Evolutionary conservation across 2,888 invertebrate genomes (phyloP).

Genomic region (Epicampocera succincta): DNA sequence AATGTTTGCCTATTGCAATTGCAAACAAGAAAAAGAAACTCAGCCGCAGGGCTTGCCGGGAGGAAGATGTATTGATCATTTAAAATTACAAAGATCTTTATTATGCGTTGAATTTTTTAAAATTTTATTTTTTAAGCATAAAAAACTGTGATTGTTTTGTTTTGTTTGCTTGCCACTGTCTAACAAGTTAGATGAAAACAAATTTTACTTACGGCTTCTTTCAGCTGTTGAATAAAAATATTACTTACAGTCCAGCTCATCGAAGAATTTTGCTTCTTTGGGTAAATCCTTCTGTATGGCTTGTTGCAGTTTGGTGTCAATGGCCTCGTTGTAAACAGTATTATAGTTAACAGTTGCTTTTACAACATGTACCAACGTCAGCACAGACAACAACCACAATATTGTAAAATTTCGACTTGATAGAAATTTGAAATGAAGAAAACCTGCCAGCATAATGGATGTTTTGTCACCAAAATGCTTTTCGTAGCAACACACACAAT

Average conservation of each 20-base stretch:
- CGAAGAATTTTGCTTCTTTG: conserved; percentile 85
- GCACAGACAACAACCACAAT: conserved; percentile 33
- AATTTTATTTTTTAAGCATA: no score
- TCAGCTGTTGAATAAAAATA: no score
- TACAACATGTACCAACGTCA: background rate
- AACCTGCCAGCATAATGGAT: conserved; percentile 50
- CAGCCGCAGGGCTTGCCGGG: no score
- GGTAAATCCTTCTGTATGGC: conserved; percentile 80
- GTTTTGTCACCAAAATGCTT: conserved; percentile 1
- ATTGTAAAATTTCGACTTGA: conserved; percentile 7
- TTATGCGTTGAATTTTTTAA: no score
- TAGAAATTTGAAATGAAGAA: background rate
- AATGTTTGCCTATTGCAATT: no score
- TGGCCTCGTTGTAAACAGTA: conserved; percentile 78
- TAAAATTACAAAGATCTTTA: no score
- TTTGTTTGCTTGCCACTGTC: no score
- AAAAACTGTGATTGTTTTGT: no score
- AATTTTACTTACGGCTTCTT: no score
- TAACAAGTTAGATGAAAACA: no score
- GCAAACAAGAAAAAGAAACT: no score
- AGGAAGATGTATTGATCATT: no score
- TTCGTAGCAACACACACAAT: background rate
- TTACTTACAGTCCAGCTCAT: conserved; percentile 87
- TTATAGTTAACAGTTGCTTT: conserved; percentile 75
- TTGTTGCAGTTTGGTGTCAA: conserved; percentile 77